Percentiles rank a stretch among this genome's conserved stretches.
Conservation (phyloP, 30 jellyfish, hydroid and myxozoan genomes). For the Aurelia coerulea region DNA sequence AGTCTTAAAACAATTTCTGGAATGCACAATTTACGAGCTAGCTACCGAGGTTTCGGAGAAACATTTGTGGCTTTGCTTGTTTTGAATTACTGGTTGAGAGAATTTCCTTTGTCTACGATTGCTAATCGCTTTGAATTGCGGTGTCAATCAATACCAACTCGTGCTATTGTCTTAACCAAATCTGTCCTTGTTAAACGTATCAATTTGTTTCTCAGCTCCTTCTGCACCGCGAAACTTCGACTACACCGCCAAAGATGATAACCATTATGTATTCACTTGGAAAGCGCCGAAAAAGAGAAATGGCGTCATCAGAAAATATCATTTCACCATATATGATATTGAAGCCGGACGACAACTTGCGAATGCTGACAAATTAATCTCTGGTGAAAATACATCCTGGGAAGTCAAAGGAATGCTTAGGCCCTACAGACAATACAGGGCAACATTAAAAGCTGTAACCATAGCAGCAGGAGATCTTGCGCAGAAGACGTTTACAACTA, state of each 20-base stretch:
- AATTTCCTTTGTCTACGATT: too few species aligned
- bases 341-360: background rate
- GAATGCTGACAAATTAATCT: background rate
- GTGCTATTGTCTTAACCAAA: too few species aligned
- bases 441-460: conserved; percentile 33
- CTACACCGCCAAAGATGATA: background rate
- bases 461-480: conserved; percentile 27
- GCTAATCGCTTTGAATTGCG: too few species aligned
- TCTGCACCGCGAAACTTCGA: conserved; percentile 43
- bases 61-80: too few species aligned
- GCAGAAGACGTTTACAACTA: conserved; percentile 11
- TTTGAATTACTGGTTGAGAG: too few species aligned
- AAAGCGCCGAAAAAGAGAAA: conserved; percentile 59
- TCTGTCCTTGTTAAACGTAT: too few species aligned
- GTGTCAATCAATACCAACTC: too few species aligned
- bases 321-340: conserved; percentile 7
- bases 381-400: too few species aligned
- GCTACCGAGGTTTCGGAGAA: too few species aligned
- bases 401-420: background rate
- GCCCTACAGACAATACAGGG: conserved; percentile 23
- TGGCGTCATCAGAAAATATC: conserved; percentile 58
- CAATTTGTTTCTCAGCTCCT: conserved; percentile 33
- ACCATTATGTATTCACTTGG: conserved; percentile 44
- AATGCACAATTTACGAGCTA: too few species aligned
- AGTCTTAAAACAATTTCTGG: too few species aligned